Conservation (phyloP, 2,797 vertebrate species). For the Acanthurus tractus region DNA sequence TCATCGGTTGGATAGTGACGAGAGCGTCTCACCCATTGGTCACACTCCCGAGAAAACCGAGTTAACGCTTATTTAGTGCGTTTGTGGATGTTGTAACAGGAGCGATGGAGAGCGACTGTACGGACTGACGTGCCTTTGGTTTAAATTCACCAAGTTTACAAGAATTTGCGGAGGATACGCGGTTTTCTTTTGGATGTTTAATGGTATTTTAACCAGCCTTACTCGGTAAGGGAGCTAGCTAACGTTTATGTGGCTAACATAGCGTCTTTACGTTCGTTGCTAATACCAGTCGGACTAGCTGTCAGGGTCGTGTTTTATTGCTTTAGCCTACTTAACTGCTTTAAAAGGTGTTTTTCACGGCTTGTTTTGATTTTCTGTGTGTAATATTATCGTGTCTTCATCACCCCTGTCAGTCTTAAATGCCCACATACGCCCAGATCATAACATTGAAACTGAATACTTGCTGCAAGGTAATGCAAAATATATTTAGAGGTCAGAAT, state of each 20-base stretch:
- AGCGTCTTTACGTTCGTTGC: not conserved
- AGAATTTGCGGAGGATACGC: not conserved
- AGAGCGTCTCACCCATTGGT: not conserved
- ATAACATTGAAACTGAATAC: not conserved
- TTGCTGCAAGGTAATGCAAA: not conserved
- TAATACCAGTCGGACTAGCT: not conserved
- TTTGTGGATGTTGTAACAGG: not conserved
- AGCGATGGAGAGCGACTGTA: slow-evolving; percentile 37
- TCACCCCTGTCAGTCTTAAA: accelerated
- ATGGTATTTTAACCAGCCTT: slow-evolving; percentile 43
- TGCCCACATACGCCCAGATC: not conserved
- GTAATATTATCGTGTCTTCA: accelerated
- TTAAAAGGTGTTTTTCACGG: accelerated
- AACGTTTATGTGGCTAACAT: not conserved
- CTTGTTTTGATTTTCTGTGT: not conserved
- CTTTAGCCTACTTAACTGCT: not conserved
- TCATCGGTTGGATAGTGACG: not conserved
- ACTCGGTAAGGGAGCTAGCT: slow-evolving; percentile 65
- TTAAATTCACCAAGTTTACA: not conserved
- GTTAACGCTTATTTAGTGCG: accelerated
- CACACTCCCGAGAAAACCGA: not conserved
- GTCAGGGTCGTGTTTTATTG: not conserved
- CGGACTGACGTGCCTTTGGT: not conserved
- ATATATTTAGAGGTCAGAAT: not conserved
- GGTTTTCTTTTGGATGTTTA: slow-evolving; percentile 1